A percentile compares a stretch with the other conserved stretches of the same genome.
Evolutionary conservation across 2,797 vertebrate genomes (phyloP).

Genomic region (Typhlichthys subterraneus): DNA sequence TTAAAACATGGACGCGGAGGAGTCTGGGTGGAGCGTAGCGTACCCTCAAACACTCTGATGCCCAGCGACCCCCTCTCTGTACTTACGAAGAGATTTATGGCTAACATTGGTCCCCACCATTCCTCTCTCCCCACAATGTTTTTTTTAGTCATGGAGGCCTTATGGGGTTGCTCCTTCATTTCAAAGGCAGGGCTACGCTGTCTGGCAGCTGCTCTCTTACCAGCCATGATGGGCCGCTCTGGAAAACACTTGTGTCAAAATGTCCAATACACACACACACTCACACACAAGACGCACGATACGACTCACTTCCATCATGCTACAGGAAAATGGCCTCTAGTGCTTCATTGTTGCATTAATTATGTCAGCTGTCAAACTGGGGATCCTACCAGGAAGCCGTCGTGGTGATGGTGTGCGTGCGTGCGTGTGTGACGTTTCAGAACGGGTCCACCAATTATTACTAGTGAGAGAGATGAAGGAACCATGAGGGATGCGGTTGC

Average conservation of each 20-base stretch:
- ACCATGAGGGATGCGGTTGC: slow-evolving; percentile 48
- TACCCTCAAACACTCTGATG: slow-evolving; percentile 45
- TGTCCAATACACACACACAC: neutral
- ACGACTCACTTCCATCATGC: slow-evolving; percentile 15
- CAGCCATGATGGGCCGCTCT: slow-evolving; percentile 20
- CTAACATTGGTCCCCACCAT: slow-evolving; percentile 3
- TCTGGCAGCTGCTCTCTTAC: slow-evolving; percentile 38
- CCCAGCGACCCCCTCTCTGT: slow-evolving; percentile 22
- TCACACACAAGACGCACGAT: neutral
- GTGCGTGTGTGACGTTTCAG: neutral
- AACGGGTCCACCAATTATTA: slow-evolving; percentile 28
- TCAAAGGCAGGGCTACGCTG: slow-evolving; percentile 38
- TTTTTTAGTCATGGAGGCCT: slow-evolving; percentile 41
- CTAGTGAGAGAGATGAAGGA: slow-evolving; percentile 24
- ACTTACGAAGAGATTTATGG: slow-evolving; percentile 59
- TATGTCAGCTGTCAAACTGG: slow-evolving; percentile 15
- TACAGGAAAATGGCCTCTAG: neutral
- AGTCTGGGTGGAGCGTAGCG: slow-evolving; percentile 33
- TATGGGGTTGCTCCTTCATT: slow-evolving; percentile 37
- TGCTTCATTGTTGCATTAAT: slow-evolving; percentile 9
- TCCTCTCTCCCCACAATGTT: slow-evolving; percentile 12
- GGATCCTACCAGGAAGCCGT: neutral
- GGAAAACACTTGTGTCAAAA: slow-evolving; percentile 27
- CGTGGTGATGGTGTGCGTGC: neutral
- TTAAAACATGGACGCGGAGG: slow-evolving; percentile 41